A percentile compares a stretch with the other conserved stretches of the same genome.
Evolutionary conservation across 2,797 vertebrate genomes (phyloP).

Genomic region (Periophthalmus magnuspinnatus): DNA sequence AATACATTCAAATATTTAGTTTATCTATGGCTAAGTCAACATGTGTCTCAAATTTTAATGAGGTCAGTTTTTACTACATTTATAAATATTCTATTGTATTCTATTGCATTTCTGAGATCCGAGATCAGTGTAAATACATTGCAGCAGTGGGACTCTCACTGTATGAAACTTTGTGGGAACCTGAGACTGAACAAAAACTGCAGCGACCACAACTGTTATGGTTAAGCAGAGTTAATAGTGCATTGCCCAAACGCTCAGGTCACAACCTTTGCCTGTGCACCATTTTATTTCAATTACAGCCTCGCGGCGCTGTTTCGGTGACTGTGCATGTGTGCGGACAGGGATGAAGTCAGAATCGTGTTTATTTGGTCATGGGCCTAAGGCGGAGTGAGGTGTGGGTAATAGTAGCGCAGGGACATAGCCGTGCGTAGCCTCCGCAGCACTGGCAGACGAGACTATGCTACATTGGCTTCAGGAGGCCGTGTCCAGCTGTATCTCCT

Average conservation of each 20-base stretch:
- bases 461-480: slow-evolving; percentile 68
- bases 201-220: slow-evolving; percentile 31
- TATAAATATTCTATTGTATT: no score
- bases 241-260: slow-evolving; percentile 50
- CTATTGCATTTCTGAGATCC: not conserved
- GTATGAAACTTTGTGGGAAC: slow-evolving; percentile 34
- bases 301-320: slow-evolving; percentile 15
- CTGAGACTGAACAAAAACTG: slow-evolving; percentile 19
- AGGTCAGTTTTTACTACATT: slow-evolving; percentile 1
- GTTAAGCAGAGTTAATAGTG: slow-evolving; percentile 47
- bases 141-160: not conserved
- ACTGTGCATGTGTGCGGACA: slow-evolving; percentile 31
- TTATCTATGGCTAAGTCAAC: not conserved
- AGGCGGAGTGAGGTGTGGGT: slow-evolving; percentile 68
- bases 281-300: slow-evolving; percentile 74
- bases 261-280: slow-evolving; percentile 44
- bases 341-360: slow-evolving; percentile 52
- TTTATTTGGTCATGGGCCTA: slow-evolving; percentile 74
- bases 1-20: no score
- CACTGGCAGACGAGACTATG: slow-evolving; percentile 59
- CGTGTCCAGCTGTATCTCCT: slow-evolving; percentile 64
- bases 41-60: not conserved
- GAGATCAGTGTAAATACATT: not conserved
- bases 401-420: slow-evolving; percentile 61
- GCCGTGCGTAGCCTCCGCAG: slow-evolving; percentile 38